Evolutionary conservation across 2,888 invertebrate species (phyloP).

Genomic region (Apamea anceps): DNA sequence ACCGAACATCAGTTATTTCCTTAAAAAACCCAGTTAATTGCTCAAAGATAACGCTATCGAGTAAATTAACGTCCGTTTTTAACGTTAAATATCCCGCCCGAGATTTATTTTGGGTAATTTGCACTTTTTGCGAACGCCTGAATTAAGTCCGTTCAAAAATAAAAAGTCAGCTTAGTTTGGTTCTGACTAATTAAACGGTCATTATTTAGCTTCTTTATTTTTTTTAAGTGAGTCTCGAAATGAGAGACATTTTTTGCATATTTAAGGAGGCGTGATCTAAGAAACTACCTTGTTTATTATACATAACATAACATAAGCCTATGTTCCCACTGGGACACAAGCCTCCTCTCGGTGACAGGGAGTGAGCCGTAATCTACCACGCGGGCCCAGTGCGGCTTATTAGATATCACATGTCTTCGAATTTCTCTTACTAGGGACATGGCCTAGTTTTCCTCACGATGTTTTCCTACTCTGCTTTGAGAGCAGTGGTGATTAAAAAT

Average conservation of each 20-base stretch:
- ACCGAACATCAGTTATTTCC: slow-evolving; percentile 45
- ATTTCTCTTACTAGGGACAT: too few relatives aligned
- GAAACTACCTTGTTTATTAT: background rate
- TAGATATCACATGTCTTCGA: too few relatives aligned
- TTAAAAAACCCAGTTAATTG: slow-evolving; percentile 66
- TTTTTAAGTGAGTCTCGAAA: background rate
- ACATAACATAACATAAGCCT: too few relatives aligned
- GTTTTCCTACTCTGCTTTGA: too few relatives aligned
- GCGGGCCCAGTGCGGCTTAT: too few relatives aligned
- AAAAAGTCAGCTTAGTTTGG: slow-evolving; percentile 47
- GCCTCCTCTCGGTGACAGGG: too few relatives aligned
- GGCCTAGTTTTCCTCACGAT: too few relatives aligned
- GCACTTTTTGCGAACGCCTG: slow-evolving; percentile 60
- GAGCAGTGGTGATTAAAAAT: too few relatives aligned
- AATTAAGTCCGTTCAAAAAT: slow-evolving; percentile 54
- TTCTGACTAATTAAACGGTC: slow-evolving; percentile 42
- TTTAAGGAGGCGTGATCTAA: background rate
- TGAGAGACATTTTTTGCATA: background rate
- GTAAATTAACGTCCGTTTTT: slow-evolving; percentile 67
- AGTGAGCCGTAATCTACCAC: too few relatives aligned
- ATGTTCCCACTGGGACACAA: too few relatives aligned
- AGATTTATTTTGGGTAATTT: slow-evolving; percentile 68
- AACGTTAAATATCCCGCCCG: slow-evolving; percentile 61
- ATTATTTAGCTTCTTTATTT: slow-evolving; percentile 40
- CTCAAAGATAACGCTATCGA: slow-evolving; percentile 67